Evolutionary conservation across 2,797 vertebrate genomes (phyloP).

Genomic region (Rhinophrynus dorsalis): DNA sequence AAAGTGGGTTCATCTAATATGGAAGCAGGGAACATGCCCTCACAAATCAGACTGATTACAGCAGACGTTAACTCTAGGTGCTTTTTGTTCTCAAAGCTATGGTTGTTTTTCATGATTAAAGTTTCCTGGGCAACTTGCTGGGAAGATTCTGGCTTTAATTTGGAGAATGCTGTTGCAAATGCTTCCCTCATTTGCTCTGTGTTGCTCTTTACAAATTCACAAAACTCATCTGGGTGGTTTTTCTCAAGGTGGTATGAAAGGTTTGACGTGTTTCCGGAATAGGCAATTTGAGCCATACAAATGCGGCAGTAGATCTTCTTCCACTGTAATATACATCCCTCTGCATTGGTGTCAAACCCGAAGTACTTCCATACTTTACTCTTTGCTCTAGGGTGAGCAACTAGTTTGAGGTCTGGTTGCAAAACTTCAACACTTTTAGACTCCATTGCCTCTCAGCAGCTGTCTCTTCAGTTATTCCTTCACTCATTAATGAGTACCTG

Average conservation of each 20-base stretch:
- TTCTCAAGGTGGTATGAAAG: slow-evolving; percentile 89
- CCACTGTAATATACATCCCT: slow-evolving; percentile 88
- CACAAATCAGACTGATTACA: slow-evolving; percentile 75
- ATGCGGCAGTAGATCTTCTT: slow-evolving; percentile 87
- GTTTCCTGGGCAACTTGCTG: slow-evolving; percentile 69
- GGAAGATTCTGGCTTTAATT: slow-evolving; percentile 72
- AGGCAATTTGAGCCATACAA: slow-evolving; percentile 86
- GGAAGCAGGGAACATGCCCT: slow-evolving; percentile 80
- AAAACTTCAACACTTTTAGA: slow-evolving; percentile 73
- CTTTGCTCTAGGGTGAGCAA: slow-evolving; percentile 86
- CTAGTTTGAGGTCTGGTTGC: slow-evolving; percentile 80
- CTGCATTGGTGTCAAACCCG: slow-evolving; percentile 85
- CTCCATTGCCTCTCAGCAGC: slow-evolving; percentile 76
- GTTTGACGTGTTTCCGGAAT: slow-evolving; percentile 89
- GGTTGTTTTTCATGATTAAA: slow-evolving; percentile 63
- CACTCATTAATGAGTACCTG: slow-evolving; percentile 80
- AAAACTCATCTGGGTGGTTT: slow-evolving; percentile 82
- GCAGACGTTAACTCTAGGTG: slow-evolving; percentile 79
- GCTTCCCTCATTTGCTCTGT: slow-evolving; percentile 82
- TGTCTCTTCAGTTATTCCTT: slow-evolving; percentile 69
- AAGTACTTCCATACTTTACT: slow-evolving; percentile 94
- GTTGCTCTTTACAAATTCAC: slow-evolving; percentile 84
- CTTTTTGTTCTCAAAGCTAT: slow-evolving; percentile 67
- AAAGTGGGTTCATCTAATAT: slow-evolving; percentile 83
- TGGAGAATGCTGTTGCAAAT: slow-evolving; percentile 76